Conservation (phyloP, 2,113 vertebrate genomes). For the Hemiprocne comata region DNA sequence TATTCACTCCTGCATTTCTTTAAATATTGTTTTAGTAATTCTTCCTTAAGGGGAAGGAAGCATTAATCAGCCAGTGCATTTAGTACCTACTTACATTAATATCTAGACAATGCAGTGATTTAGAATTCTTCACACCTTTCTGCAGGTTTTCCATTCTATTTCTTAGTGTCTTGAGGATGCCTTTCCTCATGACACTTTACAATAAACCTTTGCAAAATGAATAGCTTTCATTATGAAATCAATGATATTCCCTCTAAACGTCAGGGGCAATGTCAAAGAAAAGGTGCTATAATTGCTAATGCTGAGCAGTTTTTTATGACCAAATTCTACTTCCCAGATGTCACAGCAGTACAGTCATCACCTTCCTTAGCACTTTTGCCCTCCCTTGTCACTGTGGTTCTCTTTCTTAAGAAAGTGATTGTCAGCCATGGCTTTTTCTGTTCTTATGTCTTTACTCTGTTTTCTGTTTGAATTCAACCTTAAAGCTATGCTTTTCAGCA, state of each 20-base stretch:
- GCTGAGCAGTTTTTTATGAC: slow-evolving; percentile 26
- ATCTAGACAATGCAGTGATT: background rate
- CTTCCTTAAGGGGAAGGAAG: slow-evolving; percentile 5
- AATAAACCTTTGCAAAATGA: slow-evolving; percentile 51
- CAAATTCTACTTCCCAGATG: slow-evolving; percentile 39
- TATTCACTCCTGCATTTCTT: background rate
- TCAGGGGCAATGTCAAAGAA: slow-evolving; percentile 49
- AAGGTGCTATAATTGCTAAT: slow-evolving; percentile 55
- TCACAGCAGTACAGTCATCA: slow-evolving; percentile 30
- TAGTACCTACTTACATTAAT: background rate
- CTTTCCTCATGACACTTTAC: background rate
- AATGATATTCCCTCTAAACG: slow-evolving; percentile 39
- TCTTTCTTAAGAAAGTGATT: background rate
- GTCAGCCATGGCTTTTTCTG: slow-evolving; percentile 3
- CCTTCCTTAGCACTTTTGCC: slow-evolving; percentile 37
- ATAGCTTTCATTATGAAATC: slow-evolving; percentile 61
- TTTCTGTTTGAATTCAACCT: background rate
- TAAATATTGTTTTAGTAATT: slow-evolving; percentile 13
- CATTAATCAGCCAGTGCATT: slow-evolving; percentile 40
- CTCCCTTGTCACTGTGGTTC: slow-evolving; percentile 28
- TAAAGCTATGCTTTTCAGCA: background rate
- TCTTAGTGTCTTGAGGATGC: background rate
- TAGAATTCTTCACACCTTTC: background rate
- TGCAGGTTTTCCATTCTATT: background rate
- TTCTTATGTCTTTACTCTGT: background rate